Base-by-base conservation (phyloP, 2,888 invertebrate genomes). In the Agrenia bidenticulata region DNA sequence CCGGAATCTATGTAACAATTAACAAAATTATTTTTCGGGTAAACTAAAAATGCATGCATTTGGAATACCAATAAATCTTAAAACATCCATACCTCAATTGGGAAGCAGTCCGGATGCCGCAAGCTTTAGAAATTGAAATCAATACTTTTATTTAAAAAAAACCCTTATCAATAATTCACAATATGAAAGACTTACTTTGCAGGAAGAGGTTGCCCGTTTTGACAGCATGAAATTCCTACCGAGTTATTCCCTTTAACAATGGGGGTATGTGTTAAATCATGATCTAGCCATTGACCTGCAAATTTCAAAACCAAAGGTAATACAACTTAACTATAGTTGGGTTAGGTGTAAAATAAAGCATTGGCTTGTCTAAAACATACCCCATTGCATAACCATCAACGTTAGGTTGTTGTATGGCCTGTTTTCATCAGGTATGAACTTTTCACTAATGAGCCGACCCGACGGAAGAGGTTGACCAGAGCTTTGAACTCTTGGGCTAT, bases 381-480 rank as follows among this genome's bases (percentile, higher is more conserved):
- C 73, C 76, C 76, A 77, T 60, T 76, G 73, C 77, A 77, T 76
- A 32, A 77, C 59, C 73, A 74, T 69, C 23, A 77, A 66, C 0
- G 77, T 77, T 11, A 76, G 69, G 55, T 75, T 69, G 21, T 53
- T 64, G 53, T 77, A 76, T 2, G 76, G 77, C 15, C 66, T 61
- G 54, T 76, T 72, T 63, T 74, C 71, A 27, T 78, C 78, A 0
- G 81, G 78, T 39, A 77, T 72, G 27, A 77, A 73, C 4, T 64
- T 53, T 11, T 73, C 63, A 57, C 79, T 79, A 58, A 80, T 71
- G 7, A 77, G 61, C 26, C 80, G 70, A 15, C 79, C 75, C 19
- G 77, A 78, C 1, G 80, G 80, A 15, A 80, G 67, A 4, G 73
- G 70, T 2, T 80, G 79, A 0, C 85, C 85, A 68, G 64, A 66